Conservation (phyloP, 2,113 vertebrate genomes). For the Stomatorhinus ivindoensis region DNA sequence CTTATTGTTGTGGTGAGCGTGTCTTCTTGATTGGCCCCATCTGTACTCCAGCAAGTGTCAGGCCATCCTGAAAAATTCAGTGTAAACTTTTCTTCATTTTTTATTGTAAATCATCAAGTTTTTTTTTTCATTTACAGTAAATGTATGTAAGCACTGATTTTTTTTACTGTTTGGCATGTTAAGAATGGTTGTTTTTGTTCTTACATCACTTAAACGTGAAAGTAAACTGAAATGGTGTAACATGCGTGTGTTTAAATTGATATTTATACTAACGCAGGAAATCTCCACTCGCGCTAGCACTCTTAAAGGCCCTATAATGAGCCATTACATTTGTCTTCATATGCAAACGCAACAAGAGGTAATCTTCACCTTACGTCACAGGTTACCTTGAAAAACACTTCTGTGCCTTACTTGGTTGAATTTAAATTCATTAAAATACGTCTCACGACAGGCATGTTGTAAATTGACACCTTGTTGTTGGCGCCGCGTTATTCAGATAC, state of each 20-base stretch:
- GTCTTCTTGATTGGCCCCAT: slow-evolving; percentile 60
- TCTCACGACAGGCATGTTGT: neutral
- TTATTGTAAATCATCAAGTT: slow-evolving; percentile 63
- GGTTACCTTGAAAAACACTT: neutral
- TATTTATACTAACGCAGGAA: neutral
- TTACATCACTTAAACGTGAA: neutral
- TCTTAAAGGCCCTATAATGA: neutral
- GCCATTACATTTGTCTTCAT: neutral
- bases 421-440: neutral
- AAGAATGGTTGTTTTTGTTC: neutral
- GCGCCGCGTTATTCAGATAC: neutral
- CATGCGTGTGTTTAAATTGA: neutral
- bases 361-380: neutral
- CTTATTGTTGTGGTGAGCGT: slow-evolving; percentile 64
- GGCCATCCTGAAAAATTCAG: slow-evolving; percentile 62
- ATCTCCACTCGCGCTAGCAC: neutral
- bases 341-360: neutral
- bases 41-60: slow-evolving; percentile 60
- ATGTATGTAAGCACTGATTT: slow-evolving; percentile 52
- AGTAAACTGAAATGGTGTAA: neutral
- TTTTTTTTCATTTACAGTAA: slow-evolving; percentile 81
- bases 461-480: neutral
- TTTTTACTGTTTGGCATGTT: neutral
- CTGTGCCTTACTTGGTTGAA: neutral
- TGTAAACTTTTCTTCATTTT: slow-evolving; percentile 61